These are phyloP conservation scores for Octonoba sinensis DNA, from an alignment of 2,888 invertebrate species.

Conservation along the genomic window DNA sequence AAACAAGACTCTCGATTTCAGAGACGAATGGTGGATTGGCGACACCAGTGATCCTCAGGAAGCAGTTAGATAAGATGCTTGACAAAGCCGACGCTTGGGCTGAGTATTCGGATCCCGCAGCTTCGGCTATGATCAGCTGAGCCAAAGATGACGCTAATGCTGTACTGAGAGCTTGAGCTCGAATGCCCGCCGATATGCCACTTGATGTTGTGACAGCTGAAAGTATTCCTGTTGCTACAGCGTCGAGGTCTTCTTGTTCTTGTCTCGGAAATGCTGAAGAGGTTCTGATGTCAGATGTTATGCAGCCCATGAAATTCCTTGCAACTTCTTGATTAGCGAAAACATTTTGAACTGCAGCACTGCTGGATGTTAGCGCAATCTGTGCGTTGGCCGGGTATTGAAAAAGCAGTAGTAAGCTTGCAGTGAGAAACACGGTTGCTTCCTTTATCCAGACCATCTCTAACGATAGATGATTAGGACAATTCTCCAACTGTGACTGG, in stretches of 20 bases:
- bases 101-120: background rate
- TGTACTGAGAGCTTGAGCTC: constrained; percentile 22
- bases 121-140: background rate
- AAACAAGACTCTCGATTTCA: background rate
- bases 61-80: constrained; percentile 11
- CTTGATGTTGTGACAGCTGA: background rate
- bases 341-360: background rate
- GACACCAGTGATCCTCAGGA: constrained; percentile 4
- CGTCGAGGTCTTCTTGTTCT: constrained; percentile 30
- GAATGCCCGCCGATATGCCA: background rate
- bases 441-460: constrained; percentile 25
- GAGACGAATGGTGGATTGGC: constrained; percentile 5
- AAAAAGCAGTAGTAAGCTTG: background rate
- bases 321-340: constrained; percentile 13
- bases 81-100: constrained; percentile 5
- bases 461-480: constrained; percentile 1
- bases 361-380: background rate
- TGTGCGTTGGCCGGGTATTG: background rate
- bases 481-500: constrained; percentile 1
- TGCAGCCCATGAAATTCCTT: constrained; percentile 15
- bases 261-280: constrained; percentile 17
- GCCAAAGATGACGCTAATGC: constrained; percentile 27
- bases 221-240: constrained; percentile 24
- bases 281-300: constrained; percentile 7
- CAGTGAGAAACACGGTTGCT: background rate